Evolutionary conservation across 2,113 vertebrate genomes (phyloP).

Genomic region (Elanus axillaris): DNA sequence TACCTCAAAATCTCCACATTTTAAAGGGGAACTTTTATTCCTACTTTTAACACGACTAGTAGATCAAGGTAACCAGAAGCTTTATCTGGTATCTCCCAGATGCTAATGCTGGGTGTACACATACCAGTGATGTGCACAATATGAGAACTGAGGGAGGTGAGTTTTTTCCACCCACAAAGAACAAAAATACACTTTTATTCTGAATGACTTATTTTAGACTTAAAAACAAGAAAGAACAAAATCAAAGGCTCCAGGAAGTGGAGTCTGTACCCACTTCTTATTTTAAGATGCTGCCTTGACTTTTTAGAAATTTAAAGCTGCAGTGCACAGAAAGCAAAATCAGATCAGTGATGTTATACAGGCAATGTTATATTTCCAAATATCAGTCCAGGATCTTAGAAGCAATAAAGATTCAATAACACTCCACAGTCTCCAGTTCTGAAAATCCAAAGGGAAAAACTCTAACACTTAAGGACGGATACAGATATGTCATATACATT

Average conservation of each 20-base stretch:
- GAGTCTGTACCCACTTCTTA: neutral
- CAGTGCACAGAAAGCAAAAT: neutral
- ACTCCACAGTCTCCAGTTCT: neutral
- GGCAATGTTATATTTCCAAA: neutral
- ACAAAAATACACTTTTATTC: conserved; percentile 52
- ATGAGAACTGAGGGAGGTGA: neutral
- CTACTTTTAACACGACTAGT: neutral
- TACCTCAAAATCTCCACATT: neutral
- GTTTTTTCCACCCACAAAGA: conserved; percentile 37
- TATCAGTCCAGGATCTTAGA: neutral
- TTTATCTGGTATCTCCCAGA: conserved; percentile 38
- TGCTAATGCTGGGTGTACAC: neutral
- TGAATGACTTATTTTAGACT: conserved; percentile 43
- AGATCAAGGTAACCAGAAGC: conserved; percentile 8
- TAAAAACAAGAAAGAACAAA: conserved; percentile 41
- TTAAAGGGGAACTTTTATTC: neutral
- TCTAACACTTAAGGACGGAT: conserved; percentile 40
- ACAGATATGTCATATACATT: conserved; percentile 41
- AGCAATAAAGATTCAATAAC: conserved; percentile 45
- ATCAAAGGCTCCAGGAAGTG: conserved; percentile 9
- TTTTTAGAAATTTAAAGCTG: conserved; percentile 47
- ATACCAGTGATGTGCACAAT: neutral
- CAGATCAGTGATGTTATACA: neutral
- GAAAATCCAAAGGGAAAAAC: conserved; percentile 19
- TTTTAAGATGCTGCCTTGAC: conserved; percentile 14